Conservation (phyloP, 2,888 invertebrate genomes). For the Brenthis ino region DNA sequence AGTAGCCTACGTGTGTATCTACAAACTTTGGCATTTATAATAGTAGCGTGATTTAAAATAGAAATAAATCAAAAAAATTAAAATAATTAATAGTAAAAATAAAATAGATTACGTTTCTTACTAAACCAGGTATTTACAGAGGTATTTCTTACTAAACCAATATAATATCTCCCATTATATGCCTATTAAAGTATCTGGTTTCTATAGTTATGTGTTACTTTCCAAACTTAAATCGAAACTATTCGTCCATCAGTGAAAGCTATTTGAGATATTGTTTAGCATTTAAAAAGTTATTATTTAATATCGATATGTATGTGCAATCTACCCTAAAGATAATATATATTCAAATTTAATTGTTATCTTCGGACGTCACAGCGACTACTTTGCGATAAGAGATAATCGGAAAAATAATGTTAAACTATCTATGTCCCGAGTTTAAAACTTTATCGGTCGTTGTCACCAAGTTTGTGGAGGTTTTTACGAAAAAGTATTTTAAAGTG, state of each 20-base stretch:
- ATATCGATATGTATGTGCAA: constrained; percentile 8
- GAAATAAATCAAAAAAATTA: no score
- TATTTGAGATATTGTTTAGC: constrained; percentile 23
- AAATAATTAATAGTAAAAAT: no score
- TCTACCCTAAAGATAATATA: constrained; percentile 35
- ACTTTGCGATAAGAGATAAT: constrained; percentile 55
- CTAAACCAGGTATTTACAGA: no score
- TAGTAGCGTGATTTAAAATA: no score
- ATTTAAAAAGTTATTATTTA: constrained; percentile 9
- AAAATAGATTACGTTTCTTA: no score
- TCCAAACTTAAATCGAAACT: constrained; percentile 15
- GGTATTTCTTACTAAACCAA: background rate
- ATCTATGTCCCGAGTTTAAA: constrained; percentile 55
- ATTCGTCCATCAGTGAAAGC: constrained; percentile 31
- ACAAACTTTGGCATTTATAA: no score
- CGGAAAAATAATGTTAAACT: constrained; percentile 54
- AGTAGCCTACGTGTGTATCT: no score
- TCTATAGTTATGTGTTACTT: constrained; percentile 18
- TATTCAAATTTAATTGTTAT: constrained; percentile 48
- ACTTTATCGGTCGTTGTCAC: constrained; percentile 69
- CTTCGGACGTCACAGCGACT: constrained; percentile 52
- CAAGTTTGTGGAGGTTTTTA: constrained; percentile 56
- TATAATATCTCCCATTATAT: constrained; percentile 10
- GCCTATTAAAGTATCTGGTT: constrained; percentile 17
- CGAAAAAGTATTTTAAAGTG: constrained; percentile 7